A percentile compares a stretch with the other conserved stretches of the same genome.
Conservation (phyloP, 53 echinoderm and acorn worm species). For the Zoroaster sp. region DNA sequence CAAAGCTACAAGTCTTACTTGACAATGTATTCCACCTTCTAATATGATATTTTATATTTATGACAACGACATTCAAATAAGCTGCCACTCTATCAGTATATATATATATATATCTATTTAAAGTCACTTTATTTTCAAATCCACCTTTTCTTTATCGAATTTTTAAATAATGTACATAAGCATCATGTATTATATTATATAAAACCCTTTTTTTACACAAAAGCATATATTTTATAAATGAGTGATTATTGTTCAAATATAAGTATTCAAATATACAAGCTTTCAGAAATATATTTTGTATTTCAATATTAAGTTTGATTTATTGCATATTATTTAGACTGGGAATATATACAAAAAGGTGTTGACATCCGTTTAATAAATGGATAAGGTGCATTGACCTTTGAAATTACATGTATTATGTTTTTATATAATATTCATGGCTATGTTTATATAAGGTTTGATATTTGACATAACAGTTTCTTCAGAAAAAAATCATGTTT, state of each 20-base stretch:
- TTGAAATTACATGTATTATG: too few relatives aligned
- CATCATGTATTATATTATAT: constrained; percentile 11
- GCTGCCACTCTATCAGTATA: neutral
- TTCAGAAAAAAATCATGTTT: too few relatives aligned
- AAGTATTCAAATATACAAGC: neutral
- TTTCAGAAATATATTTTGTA: constrained; percentile 5
- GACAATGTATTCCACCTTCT: neutral
- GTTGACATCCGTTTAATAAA: neutral
- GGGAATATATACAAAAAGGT: neutral
- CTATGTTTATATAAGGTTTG: too few relatives aligned
- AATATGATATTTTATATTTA: neutral
- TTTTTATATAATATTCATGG: too few relatives aligned
- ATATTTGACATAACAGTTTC: too few relatives aligned
- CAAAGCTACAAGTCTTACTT: too few relatives aligned
- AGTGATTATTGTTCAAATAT: neutral
- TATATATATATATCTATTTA: neutral
- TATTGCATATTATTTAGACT: neutral
- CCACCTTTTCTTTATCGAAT: neutral
- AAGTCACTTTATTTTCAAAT: constrained; percentile 11
- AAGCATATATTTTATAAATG: constrained; percentile 29
- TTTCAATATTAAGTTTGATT: neutral
- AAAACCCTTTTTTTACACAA: constrained; percentile 3
- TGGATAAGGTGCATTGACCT: neutral
- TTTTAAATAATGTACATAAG: constrained; percentile 21
- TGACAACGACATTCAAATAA: neutral